A percentile compares a stretch with the other conserved stretches of the same genome.
Conservation (phyloP, 2,888 invertebrate genomes). For the Agrotis puta region DNA sequence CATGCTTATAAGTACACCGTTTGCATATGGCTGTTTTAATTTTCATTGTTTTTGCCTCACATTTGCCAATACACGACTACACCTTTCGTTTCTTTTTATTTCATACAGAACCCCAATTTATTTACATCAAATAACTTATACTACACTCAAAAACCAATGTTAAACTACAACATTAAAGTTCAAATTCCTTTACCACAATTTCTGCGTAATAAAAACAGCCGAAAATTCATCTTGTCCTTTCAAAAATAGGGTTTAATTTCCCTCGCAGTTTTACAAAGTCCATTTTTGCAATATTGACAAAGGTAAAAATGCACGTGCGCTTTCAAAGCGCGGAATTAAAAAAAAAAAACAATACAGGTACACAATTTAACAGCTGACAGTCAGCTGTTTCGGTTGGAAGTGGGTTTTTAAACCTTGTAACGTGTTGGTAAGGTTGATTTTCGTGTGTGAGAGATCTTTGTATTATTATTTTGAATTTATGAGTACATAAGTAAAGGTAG, state of each 20-base stretch:
- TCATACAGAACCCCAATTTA: constrained; percentile 35
- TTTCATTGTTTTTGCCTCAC: constrained; percentile 25
- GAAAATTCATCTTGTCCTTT: neutral
- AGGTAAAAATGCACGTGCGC: constrained; percentile 68
- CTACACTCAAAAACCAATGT: neutral
- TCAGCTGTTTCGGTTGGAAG: constrained; percentile 74
- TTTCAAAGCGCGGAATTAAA: constrained; percentile 41
- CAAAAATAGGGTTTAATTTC: constrained; percentile 6
- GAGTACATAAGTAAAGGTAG: neutral
- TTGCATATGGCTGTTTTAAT: neutral
- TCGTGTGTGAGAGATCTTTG: neutral
- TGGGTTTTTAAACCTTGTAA: constrained; percentile 9
- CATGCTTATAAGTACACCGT: neutral
- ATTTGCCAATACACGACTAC: constrained; percentile 17
- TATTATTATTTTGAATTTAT: constrained; percentile 42
- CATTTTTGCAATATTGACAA: constrained; percentile 72
- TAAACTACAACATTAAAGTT: fast-evolving
- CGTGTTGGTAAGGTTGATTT: fast-evolving
- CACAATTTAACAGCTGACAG: constrained; percentile 75
- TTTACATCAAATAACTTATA: neutral
- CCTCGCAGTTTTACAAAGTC: constrained; percentile 40
- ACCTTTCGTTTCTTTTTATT: constrained; percentile 23
- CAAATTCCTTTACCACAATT: constrained; percentile 9
- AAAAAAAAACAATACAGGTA: constrained; percentile 71
- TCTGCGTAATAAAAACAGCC: fast-evolving